phyloP scores from a whole-genome alignment of 2,113 vertebrate genomes.

The Spilogale gracilis region DNA sequence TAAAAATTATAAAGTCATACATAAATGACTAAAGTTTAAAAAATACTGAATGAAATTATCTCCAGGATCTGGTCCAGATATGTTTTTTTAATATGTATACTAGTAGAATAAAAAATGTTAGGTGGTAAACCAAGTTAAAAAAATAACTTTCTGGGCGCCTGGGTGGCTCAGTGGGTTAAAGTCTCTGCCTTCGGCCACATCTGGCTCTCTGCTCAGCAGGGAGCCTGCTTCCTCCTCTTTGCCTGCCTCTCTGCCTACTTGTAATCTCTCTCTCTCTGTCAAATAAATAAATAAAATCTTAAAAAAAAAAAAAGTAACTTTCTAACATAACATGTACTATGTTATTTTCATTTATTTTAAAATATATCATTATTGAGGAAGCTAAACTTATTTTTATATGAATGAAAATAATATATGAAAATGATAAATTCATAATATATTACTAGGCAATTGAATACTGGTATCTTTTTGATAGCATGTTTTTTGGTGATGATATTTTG shows the following conservation, averaged over 20 bases:
- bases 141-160: not conserved
- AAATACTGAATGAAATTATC: constrained; percentile 25
- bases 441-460: not conserved
- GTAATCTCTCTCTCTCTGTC: too few relatives aligned
- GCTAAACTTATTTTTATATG: constrained; percentile 10
- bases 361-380: not conserved
- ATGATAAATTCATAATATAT: not conserved
- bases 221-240: too few relatives aligned
- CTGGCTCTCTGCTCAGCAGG: too few relatives aligned
- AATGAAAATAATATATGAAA: not conserved
- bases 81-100: constrained; percentile 43
- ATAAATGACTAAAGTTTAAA: constrained; percentile 47
- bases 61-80: not conserved
- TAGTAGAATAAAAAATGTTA: constrained; percentile 9
- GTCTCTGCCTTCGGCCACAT: too few relatives aligned
- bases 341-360: constrained; percentile 54
- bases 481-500: constrained; percentile 1
- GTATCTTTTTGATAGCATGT: constrained; percentile 17
- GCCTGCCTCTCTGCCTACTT: too few relatives aligned
- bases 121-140: constrained; percentile 5
- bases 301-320: not conserved
- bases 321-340: not conserved
- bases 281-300: too few relatives aligned
- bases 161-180: too few relatives aligned
- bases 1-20: not conserved